Evolutionary conservation across 2,113 vertebrate genomes (phyloP).

Genomic region (Axis porcinus): DNA sequence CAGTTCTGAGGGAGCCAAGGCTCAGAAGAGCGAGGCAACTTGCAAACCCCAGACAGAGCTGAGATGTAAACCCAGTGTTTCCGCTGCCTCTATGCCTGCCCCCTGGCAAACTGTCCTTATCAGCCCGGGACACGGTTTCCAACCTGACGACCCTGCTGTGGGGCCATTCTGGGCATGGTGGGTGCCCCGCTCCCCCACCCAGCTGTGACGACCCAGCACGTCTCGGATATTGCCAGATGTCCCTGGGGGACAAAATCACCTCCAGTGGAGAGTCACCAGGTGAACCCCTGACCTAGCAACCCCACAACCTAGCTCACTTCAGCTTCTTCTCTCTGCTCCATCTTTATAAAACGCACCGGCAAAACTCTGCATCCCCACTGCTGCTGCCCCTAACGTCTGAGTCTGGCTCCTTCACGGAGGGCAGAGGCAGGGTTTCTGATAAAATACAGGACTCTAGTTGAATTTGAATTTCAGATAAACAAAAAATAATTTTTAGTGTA

Average conservation of each 20-base stretch:
- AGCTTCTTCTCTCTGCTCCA: background rate
- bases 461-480: background rate
- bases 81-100: background rate
- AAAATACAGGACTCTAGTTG: background rate
- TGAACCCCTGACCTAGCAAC: background rate
- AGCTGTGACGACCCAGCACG: background rate
- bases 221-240: background rate
- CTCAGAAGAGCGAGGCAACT: background rate
- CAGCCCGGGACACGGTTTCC: background rate
- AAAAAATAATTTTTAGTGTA: background rate
- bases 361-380: background rate
- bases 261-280: background rate
- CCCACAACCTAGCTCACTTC: background rate
- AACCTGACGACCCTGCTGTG: fast-evolving
- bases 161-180: background rate
- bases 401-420: background rate
- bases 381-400: background rate
- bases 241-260: background rate
- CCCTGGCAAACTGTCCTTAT: background rate
- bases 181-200: background rate
- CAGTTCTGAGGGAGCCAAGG: background rate
- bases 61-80: background rate
- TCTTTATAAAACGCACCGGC: background rate
- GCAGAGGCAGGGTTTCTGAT: background rate
- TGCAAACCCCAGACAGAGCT: background rate